Percentiles rank a stretch among this genome's conserved stretches.
These are phyloP conservation scores for Stomatorhinus walkeri DNA, from an alignment of 2,797 vertebrate species.

Conservation along the genomic window DNA sequence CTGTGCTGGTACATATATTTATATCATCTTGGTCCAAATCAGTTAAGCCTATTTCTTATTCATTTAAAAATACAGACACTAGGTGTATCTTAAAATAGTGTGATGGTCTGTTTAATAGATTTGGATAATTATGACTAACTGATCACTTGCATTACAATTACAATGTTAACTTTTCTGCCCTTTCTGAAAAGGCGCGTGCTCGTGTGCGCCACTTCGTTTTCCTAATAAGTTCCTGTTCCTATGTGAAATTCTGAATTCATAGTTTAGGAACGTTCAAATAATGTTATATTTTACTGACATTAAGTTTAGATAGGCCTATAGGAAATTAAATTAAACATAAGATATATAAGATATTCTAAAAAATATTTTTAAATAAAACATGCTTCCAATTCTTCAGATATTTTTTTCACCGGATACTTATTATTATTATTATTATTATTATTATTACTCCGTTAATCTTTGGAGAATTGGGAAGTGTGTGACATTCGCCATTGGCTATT, in stretches of 20 bases:
- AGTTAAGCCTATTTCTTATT: background rate
- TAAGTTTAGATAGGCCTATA: background rate
- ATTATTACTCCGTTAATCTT: slow-evolving; percentile 39
- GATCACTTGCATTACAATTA: background rate
- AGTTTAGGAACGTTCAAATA: background rate
- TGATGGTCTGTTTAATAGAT: background rate
- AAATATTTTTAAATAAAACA: background rate
- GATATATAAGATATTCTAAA: background rate
- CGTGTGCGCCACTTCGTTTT: too few species aligned
- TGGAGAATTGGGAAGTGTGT: slow-evolving; percentile 44
- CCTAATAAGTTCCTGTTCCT: background rate
- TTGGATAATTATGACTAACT: background rate
- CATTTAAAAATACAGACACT: background rate
- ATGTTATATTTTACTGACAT: background rate
- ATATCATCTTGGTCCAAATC: background rate
- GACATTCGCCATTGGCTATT: slow-evolving; percentile 49
- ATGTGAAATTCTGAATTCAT: background rate
- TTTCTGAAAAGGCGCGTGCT: background rate
- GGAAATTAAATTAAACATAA: background rate
- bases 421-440: background rate
- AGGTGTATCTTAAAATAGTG: background rate
- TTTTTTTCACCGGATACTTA: background rate
- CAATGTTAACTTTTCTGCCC: background rate
- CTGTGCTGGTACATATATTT: background rate
- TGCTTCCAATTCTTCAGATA: background rate